phyloP scores from a whole-genome alignment of 2,113 vertebrate genomes.

The Coryphaenoides rupestris region DNA sequence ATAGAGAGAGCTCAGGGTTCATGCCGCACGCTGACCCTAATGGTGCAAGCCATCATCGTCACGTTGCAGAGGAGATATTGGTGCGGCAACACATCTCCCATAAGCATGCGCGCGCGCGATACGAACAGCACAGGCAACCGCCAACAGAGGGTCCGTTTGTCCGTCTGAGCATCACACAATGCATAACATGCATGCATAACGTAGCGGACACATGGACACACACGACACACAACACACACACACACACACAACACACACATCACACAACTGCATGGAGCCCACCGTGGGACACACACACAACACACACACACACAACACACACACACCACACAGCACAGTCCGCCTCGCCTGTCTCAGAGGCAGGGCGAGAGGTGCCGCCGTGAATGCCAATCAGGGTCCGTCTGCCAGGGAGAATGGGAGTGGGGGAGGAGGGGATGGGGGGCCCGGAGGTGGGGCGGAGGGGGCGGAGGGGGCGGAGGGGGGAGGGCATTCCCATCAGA shows the following conservation, averaged over 20 bases:
- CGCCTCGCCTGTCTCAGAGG: slow-evolving; percentile 14
- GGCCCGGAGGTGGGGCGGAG: too few relatives aligned
- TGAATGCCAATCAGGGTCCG: slow-evolving; percentile 71
- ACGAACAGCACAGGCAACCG: too few relatives aligned
- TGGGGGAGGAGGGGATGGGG: too few relatives aligned
- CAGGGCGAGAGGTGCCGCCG: slow-evolving; percentile 36
- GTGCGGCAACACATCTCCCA: too few relatives aligned
- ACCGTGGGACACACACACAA: too few relatives aligned
- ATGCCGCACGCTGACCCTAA: slow-evolving; percentile 63
- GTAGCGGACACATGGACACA: background rate
- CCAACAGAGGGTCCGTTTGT: slow-evolving; percentile 20
- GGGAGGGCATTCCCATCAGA: slow-evolving; percentile 61
- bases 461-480: too few relatives aligned
- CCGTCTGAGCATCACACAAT: slow-evolving; percentile 2
- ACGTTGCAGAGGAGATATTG: too few relatives aligned
- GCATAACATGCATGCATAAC: too few relatives aligned
- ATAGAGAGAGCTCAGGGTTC: slow-evolving; percentile 38
- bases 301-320: slow-evolving; percentile 6
- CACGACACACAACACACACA: too few relatives aligned
- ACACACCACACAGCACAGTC: slow-evolving; percentile 19
- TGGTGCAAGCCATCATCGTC: slow-evolving; percentile 58
- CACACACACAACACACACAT: background rate
- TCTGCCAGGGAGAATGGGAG: slow-evolving; percentile 50
- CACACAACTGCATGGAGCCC: too few relatives aligned
- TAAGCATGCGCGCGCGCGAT: too few relatives aligned